A percentile compares a stretch with the other conserved stretches of the same genome.
phyloP scores from a whole-genome alignment of 1,140 invertebrate species.

The Drosophila lowei region DNA sequence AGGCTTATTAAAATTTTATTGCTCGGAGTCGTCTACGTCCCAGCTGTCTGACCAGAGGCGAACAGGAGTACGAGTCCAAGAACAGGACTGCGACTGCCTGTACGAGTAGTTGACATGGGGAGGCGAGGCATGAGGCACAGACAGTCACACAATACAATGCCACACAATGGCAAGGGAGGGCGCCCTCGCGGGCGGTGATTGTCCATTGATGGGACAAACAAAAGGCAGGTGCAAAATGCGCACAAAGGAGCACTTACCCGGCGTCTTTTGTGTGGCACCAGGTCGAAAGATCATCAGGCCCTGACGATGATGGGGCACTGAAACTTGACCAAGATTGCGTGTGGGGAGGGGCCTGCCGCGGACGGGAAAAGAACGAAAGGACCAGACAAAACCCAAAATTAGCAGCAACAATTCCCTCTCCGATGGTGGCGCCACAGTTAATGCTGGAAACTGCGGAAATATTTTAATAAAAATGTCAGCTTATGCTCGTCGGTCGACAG shows the following conservation, averaged over 20 bases:
- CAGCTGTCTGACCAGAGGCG: conserved; percentile 31
- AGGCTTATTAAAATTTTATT: conserved; percentile 66
- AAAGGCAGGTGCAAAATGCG: conserved; percentile 66
- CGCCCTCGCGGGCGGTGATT: conserved; percentile 28
- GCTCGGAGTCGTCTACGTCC: conserved; percentile 37
- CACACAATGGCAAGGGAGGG: conserved; percentile 1
- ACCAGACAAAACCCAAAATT: conserved; percentile 52
- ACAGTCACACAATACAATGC: conserved; percentile 6
- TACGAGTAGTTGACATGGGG: conserved; percentile 38
- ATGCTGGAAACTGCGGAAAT: conserved; percentile 61
- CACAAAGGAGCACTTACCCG: conserved; percentile 75
- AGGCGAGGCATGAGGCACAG: conserved; percentile 13
- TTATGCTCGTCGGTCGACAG: conserved; percentile 71
- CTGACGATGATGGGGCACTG: conserved; percentile 22
- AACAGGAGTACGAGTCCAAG: neutral
- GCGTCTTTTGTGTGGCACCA: conserved; percentile 26
- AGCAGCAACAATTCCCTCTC: conserved; percentile 23
- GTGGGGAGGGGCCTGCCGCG: conserved; percentile 18
- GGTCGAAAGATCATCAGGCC: conserved; percentile 30
- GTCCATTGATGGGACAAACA: conserved; percentile 53
- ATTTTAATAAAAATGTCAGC: conserved; percentile 82
- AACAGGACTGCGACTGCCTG: neutral
- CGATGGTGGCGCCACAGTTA: conserved; percentile 40
- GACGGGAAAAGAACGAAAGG: conserved; percentile 46
- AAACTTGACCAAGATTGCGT: conserved; percentile 12